Percentiles rank a stretch among this genome's conserved stretches.
These are phyloP conservation scores for Oryzaephilus surinamensis DNA, from an alignment of 1,140 invertebrate genomes.

Conservation along the genomic window DNA sequence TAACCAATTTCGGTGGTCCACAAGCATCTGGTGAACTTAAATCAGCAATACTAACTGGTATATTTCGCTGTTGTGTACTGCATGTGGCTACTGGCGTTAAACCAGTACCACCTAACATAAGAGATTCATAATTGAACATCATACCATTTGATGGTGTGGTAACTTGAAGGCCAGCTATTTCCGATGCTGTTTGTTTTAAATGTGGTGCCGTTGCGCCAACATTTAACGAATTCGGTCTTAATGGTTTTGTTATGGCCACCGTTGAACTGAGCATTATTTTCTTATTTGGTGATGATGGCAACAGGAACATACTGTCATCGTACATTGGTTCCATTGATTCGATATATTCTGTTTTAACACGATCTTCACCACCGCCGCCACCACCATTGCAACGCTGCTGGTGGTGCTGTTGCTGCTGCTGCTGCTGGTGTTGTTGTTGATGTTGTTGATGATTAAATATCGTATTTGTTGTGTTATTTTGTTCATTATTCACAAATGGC, in stretches of 20 bases:
- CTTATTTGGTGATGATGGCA: conserved; percentile 41
- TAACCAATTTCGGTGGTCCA: conserved; percentile 60
- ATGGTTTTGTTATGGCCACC: conserved; percentile 43
- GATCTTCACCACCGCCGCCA: conserved; percentile 7
- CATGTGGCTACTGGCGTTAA: conserved; percentile 72
- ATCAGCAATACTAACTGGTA: conserved; percentile 44
- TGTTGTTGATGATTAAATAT: not conserved
- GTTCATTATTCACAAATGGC: conserved; percentile 40
- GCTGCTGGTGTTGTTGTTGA: not conserved
- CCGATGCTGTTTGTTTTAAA: conserved; percentile 23
- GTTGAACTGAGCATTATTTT: conserved; percentile 39
- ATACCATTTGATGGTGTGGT: conserved; percentile 80
- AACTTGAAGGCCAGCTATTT: conserved; percentile 48
- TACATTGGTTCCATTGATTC: conserved; percentile 29
- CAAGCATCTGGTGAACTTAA: conserved; percentile 56
- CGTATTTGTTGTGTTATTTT: not conserved
- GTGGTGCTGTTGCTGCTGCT: conserved; percentile 1
- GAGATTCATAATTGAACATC: conserved; percentile 80
- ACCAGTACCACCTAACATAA: conserved; percentile 87
- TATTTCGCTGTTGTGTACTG: conserved; percentile 55
- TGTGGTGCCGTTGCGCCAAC: conserved; percentile 32
- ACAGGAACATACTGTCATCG: conserved; percentile 39
- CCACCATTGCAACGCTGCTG: too few relatives aligned
- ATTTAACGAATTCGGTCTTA: conserved; percentile 55
- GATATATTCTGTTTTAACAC: conserved; percentile 34